phyloP scores from a whole-genome alignment of 2,888 invertebrate genomes.

The Amphipoea lucens region DNA sequence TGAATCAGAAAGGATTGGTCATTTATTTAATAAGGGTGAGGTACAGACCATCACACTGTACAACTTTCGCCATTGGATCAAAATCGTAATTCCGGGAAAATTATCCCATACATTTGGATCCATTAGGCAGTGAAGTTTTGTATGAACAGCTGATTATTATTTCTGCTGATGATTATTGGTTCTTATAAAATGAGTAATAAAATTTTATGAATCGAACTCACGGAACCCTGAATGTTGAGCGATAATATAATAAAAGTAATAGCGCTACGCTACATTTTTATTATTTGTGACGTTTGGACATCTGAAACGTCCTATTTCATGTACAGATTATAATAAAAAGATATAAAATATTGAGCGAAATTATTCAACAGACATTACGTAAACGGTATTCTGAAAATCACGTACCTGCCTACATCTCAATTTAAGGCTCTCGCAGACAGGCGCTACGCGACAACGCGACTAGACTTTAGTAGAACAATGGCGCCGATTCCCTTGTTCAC shows the following conservation, averaged over 20 bases:
- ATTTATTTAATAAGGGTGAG: no score
- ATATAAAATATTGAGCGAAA: conserved; percentile 28
- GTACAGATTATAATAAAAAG: conserved; percentile 33
- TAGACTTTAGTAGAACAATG: background rate
- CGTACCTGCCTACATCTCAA: background rate
- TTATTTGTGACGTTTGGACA: conserved; percentile 41
- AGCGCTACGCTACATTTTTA: conserved; percentile 41
- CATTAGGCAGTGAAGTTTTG: no score
- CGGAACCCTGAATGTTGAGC: conserved; percentile 41
- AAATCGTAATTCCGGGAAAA: no score
- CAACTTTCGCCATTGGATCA: no score
- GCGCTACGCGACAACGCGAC: background rate
- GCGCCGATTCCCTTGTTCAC: no score
- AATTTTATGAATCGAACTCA: background rate
- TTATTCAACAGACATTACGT: conserved; percentile 7
- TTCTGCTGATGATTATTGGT: background rate
- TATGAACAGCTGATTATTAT: no score
- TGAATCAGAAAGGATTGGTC: no score
- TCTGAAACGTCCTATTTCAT: conserved; percentile 37
- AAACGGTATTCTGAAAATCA: background rate
- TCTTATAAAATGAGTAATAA: background rate
- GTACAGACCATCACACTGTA: no score
- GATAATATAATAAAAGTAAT: conserved; percentile 50
- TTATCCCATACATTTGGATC: background rate
- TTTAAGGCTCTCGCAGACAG: background rate